phyloP scores from a whole-genome alignment of 2,797 vertebrate species.

The Intellagama lesueurii region DNA sequence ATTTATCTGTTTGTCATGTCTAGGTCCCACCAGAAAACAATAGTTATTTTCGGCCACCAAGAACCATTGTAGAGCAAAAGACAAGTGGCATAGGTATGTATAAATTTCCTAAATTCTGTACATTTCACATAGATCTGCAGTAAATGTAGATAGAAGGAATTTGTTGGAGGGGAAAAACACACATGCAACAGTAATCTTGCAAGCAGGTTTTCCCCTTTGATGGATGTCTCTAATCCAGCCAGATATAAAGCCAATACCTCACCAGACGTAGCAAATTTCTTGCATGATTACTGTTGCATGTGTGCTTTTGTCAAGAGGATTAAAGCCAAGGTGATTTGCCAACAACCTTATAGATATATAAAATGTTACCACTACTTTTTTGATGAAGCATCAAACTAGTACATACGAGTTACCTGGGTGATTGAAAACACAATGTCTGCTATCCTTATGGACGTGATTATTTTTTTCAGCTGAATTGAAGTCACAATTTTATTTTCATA shows the following conservation, averaged over 20 bases:
- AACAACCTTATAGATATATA: conserved; percentile 41
- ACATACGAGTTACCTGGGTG: conserved; percentile 31
- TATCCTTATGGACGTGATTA: conserved; percentile 9
- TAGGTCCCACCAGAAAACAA: conserved; percentile 88
- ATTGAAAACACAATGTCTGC: conserved; percentile 25
- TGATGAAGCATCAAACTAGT: conserved; percentile 20
- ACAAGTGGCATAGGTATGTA: conserved; percentile 87
- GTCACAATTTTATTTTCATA: conserved; percentile 43
- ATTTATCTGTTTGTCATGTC: conserved; percentile 71
- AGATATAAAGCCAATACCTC: no score
- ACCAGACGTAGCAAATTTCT: no score
- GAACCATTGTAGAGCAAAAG: conserved; percentile 87
- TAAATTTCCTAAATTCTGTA: conserved; percentile 52
- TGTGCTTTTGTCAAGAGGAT: no score
- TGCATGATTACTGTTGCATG: no score
- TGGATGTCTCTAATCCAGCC: no score
- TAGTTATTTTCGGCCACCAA: conserved; percentile 81
- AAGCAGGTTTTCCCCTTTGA: no score
- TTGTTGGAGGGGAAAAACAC: no score
- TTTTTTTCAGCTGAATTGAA: background rate
- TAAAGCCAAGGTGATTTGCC: conserved; percentile 20
- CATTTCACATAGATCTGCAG: conserved; percentile 41
- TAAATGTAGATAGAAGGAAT: background rate
- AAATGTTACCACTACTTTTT: conserved; percentile 33
- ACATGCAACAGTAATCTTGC: no score